Evolutionary conservation across 2,888 invertebrate genomes (phyloP), one percentile per base, ranked within the genome.

Genomic region (Lochmaea capreae): DNA sequence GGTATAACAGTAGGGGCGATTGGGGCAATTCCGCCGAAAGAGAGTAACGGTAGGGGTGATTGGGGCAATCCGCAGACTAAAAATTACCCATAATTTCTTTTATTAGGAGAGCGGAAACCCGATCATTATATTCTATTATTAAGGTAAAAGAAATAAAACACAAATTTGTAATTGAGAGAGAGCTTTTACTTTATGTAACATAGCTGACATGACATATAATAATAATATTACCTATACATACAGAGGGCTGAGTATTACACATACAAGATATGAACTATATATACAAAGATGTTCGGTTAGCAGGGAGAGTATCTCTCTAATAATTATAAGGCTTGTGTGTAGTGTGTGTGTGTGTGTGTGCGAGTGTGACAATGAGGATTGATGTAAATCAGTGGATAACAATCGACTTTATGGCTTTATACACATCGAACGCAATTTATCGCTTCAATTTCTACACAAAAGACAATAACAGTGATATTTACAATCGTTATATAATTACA

Each of bases 141-240:
- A 3, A 33, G 26, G 59, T 10, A 6, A 11, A 54, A 26, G 58
- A 76, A 78, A 75, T 77, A 70, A 79, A 69, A 78, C 76, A 74
- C 69, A 12, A 14, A 65, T 74, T 86, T 87, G 86, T 87, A 87
- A 87, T 87, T 86, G 87, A 87, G 87, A 87, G 87, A 66, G 66
- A 66, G 66, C 70, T 87, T 87, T 87, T 87, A 87, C 84, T 87
- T 80, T 80, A 86, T 86, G 85, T 87, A 86, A 87, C 86, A 87
- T 86, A 87, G 87, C 86, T 87, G 86, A 87, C 87, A 87, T 87
- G 86, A 87, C 87, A 87, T 83, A 22, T 22, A n/a, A 83, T 84
- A 83, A 79, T 59, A n/a, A 62, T 66, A 66, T 71, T 83, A 85
- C 85, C 87, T 87, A 87, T 87, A 87, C 87, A 87, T 87, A 86